Conservation (phyloP, 1,140 invertebrate species). For the Eubasilissa regina region DNA sequence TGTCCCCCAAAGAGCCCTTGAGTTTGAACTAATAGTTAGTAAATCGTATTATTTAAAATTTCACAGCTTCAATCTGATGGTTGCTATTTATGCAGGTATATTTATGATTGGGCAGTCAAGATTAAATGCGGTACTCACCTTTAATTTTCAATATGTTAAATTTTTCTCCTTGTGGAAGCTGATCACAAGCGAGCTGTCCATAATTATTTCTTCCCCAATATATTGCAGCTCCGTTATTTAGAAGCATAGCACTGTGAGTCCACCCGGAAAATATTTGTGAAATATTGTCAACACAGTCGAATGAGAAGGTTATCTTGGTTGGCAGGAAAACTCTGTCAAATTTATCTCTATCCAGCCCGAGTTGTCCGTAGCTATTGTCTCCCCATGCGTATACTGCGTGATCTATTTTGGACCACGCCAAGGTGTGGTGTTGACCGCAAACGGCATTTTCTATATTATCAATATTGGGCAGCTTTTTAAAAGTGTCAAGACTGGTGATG, state of each 20-base stretch:
- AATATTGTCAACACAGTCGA: constrained; percentile 68
- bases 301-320: constrained; percentile 71
- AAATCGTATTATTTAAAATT: no score
- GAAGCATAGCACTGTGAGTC: constrained; percentile 80
- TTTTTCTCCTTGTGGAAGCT: constrained; percentile 41
- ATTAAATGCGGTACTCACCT: constrained; percentile 33
- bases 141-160: constrained; percentile 46
- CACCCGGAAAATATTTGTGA: constrained; percentile 78
- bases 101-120: no score
- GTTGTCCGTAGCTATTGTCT: constrained; percentile 83
- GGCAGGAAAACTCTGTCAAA: constrained; percentile 66
- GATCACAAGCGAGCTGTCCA: constrained; percentile 77
- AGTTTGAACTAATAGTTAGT: no score
- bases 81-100: no score
- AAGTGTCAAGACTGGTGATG: constrained; percentile 68
- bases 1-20: background rate
- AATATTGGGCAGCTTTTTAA: constrained; percentile 74
- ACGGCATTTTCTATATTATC: constrained; percentile 73
- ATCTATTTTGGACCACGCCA: constrained; percentile 74
- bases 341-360: constrained; percentile 71
- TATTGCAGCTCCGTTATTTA: constrained; percentile 74
- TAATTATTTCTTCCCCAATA: constrained; percentile 88
- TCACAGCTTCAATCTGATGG: no score
- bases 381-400: constrained; percentile 79
- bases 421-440: constrained; percentile 83